These are phyloP conservation scores for Crypturellus tataupa DNA, from an alignment of 2,797 vertebrate species.

Conservation along the genomic window DNA sequence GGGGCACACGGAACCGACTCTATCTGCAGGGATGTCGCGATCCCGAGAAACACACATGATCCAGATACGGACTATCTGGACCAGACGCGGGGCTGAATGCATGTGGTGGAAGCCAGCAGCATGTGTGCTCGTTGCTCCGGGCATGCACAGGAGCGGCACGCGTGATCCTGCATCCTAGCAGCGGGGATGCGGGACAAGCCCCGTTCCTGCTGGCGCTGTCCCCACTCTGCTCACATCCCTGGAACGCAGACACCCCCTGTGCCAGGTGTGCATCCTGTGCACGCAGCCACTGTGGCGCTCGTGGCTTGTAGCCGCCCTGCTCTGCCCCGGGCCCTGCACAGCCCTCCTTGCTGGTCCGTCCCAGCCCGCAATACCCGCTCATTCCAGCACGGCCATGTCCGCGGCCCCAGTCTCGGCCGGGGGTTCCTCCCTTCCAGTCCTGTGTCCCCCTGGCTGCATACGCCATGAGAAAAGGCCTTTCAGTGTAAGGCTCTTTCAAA, in stretches of 20 bases:
- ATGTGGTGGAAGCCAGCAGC: no score
- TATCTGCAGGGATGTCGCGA: background rate
- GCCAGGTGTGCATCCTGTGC: background rate
- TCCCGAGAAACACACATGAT: fast-evolving
- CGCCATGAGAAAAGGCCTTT: slow-evolving; percentile 47
- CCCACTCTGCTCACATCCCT: background rate
- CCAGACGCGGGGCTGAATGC: background rate
- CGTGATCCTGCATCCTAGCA: background rate
- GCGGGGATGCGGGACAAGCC: background rate
- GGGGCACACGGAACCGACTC: background rate
- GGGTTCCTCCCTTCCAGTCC: slow-evolving; percentile 17
- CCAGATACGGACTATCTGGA: background rate
- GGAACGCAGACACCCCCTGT: slow-evolving; percentile 9
- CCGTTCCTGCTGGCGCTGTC: background rate
- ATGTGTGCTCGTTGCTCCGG: fast-evolving
- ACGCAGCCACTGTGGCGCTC: slow-evolving; percentile 20
- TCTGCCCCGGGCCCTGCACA: background rate
- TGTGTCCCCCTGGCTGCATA: slow-evolving; percentile 24
- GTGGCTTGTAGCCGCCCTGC: background rate
- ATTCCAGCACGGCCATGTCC: slow-evolving; percentile 15
- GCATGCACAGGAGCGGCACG: fast-evolving
- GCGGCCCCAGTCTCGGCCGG: slow-evolving; percentile 6
- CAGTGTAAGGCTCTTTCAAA: slow-evolving; percentile 43
- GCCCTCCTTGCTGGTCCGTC: slow-evolving; percentile 10
- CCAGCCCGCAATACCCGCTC: slow-evolving; percentile 15